Base-by-base conservation (phyloP, 2,113 vertebrate species). In the Calyptomena viridis region DNA sequence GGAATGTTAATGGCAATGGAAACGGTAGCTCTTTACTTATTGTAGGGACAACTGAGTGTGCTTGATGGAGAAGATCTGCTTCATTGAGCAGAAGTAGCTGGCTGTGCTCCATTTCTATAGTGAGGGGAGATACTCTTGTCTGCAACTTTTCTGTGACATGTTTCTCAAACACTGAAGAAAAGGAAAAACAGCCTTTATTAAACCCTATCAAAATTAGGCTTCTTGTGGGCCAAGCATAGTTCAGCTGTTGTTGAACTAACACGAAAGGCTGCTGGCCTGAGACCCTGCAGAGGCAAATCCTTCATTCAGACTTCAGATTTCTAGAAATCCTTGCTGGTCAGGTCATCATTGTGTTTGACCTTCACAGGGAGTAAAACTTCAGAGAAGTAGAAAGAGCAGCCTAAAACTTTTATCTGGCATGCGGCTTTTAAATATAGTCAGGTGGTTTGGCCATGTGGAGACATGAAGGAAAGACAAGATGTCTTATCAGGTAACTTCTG, bases 321-420 rank as follows among this genome's bases (percentile, higher is more conserved):
- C 37, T 73, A 58, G 82, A 85, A 92, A 87, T 88, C 37, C 53
- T 85, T 90, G 78, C 67, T 90, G 82, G 72, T 90, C 83, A 83
- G 90, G 85, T 92, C 74, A 59, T 83, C 37, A 2, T n/a, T 75
- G 75, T 80, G 74, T 95, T 93, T 90, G 83, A 90, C 95, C 90
- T 94, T 95, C 75, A 73, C 55, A 80, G 90, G 55, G 82, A 91
- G 28, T 60, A 56, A 90, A n/a, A 92, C 90, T 94, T 94, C 93
- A 94, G 94, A 92, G 73, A 87, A 33, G 3, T 12, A 67, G 73
- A 94, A 93, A 93, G 83, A 90, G 30, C 68, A 47, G 76, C 62
- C 60, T 77, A 68, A 90, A 84, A 81, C 88, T 85, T 94, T 93
- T 71, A 83, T 94, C 82, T 83, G 55, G 5, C 55, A 9, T 74